Base-by-base conservation (phyloP, 2,888 invertebrate genomes). In the Lacanobia oleracea region DNA sequence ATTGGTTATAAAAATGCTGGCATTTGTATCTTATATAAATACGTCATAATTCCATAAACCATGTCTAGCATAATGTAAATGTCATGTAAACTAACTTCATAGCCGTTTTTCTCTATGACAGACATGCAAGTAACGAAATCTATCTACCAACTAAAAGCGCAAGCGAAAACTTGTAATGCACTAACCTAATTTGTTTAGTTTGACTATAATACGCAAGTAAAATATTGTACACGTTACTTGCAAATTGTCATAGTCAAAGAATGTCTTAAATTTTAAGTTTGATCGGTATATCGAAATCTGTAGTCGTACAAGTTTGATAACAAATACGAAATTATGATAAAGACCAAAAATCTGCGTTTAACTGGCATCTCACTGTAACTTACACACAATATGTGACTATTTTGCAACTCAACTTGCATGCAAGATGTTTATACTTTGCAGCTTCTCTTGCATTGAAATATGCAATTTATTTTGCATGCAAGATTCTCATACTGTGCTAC, bases 231-330 rank as follows among this genome's bases (percentile, higher is more conserved):
- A 51, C 21, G 57, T 40, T 40, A 40, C 23, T 75, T 66, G 33
- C 16, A 18, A 37, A 7, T 50, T 57, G 12, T 50, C 40, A 43
- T 50, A 33, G 27, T 3, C 14, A 18, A 63, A 63, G n/a, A n/a
- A 10, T 21, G 27, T 0, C 4, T 2, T 16, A 9, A 0, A 37
- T 27, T 62, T 2, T 1, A 54, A n/a, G 14, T 27, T 10, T 14
- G 6, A 4, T 45, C 8, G 6, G 4, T 56, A 9, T 14, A 18
- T 64, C n/a, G 12, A 6, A 23, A 16, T 27, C 0, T 12, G n/a
- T 23, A 37, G 45, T 45, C 74, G 73, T 54, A 74, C 23, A 40
- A 62, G 74, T 72, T 45, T 14, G 16, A 6, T 9, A 18, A 14
- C 2, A 48, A 18, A 48, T 7, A 18, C 8, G 2, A 7, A 45